Evolutionary conservation across 2,113 vertebrate genomes (phyloP), one percentile per base, ranked within the genome.

Genomic region (Passer domesticus): DNA sequence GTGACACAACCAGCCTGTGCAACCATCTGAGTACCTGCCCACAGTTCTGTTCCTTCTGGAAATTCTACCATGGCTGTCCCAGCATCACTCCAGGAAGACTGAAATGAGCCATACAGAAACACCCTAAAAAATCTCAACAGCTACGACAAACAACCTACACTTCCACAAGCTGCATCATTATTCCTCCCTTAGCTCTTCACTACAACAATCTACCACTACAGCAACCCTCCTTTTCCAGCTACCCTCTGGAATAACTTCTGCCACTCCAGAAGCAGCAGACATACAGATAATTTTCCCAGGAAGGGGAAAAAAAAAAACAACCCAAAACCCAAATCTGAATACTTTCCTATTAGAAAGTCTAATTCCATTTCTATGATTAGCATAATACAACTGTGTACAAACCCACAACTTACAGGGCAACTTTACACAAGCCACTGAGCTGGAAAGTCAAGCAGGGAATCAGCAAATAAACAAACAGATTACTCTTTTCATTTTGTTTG

Each of bases 391-490:
- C 41, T 77, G 22, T 55, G 16, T 44, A 39, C 12, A 81, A 81
- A 47, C 27, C 58, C 49, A 27, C 64, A 72, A 88, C 33, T 90
- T 90, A 77, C 47, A 91, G 62, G 28, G 83, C 72, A 94, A 83
- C 50, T 92, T 85, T 75, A 35, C 33, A 70, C n/a, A 83, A 90
- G 58, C 60, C 78, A 88, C 75, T 95, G 70, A 90, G 60, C 85
- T 92, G 66, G 60, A 92, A 96, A 95, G 52, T 70, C 88, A 94
- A 77, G 52, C 72, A 72, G 60, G 16, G 63, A 39, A 92, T 92
- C 73, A 74, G 52, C 56, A 93, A 95, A 87, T 55, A 96, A 89
- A 95, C 9, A 94, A 91, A 86, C 60, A 95, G 30, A 90, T 93
- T 67, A 83, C 13, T 74, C 39, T 77, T 31, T 63, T 86, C 52